Evolutionary conservation across 2,113 vertebrate genomes (phyloP).

Genomic region (Chauna torquata): DNA sequence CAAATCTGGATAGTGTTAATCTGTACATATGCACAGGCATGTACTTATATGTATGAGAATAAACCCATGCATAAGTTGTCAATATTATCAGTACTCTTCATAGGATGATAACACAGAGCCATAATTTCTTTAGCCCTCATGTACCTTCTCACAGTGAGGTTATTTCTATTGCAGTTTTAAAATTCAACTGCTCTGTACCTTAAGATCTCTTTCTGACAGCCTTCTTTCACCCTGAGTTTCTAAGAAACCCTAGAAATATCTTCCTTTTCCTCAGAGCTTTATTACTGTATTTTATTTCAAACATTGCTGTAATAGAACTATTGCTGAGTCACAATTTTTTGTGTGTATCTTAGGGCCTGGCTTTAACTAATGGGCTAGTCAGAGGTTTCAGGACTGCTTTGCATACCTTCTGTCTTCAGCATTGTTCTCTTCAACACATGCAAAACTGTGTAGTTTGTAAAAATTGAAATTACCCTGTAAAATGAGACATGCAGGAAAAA

Average conservation of each 20-base stretch:
- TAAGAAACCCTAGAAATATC: not conserved
- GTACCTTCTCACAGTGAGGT: not conserved
- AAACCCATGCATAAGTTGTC: not conserved
- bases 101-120: not conserved
- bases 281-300: not conserved
- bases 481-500: not conserved
- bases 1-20: not conserved
- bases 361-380: not conserved
- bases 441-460: not conserved
- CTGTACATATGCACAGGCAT: not conserved
- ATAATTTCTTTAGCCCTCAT: not conserved
- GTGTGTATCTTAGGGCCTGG: not conserved
- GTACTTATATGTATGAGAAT: not conserved
- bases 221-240: not conserved
- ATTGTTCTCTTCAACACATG: not conserved
- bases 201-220: not conserved
- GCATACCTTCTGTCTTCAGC: not conserved
- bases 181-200: not conserved
- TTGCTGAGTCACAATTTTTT: not conserved
- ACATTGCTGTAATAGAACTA: not conserved
- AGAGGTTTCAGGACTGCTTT: not conserved
- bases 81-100: not conserved
- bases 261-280: not conserved
- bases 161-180: not conserved
- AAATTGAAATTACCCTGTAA: not conserved